Evolutionary conservation across 2,797 vertebrate genomes (phyloP), one percentile per base, ranked within the genome.

Genomic region (Neosilurus mollespiculum): DNA sequence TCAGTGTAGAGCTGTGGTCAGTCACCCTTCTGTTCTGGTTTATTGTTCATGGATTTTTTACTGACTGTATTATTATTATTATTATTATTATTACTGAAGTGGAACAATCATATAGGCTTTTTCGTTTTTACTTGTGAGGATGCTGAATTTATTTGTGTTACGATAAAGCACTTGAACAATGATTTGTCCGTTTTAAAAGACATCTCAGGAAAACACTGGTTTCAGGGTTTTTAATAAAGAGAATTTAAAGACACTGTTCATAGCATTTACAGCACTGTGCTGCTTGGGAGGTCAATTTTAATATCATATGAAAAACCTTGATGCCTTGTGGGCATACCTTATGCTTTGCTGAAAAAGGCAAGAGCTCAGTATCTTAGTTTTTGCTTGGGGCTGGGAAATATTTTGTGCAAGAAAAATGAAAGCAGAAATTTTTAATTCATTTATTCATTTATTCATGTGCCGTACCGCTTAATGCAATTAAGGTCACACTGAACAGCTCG

Each of bases 241-340:
- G 26, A 75, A 56, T 34, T 49, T 78, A 79, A 66, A 54, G n/a
- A 66, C 49, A 18, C 0, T 5, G 12, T 79, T 66, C 11, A 3
- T 80, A 80, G 77, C 24, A 51, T 58, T 78, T 24, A 62, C 20
- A 62, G 34, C 58, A 26, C 53, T 20, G 53, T 56, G 15, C 72
- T 58, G 18, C 54, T 76, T 76, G 54, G 18, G 43, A 78, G 59
- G 16, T 30, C n/a, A 78, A 53, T 53, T 65, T 9, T 53, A 77
- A 22, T 51, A 65, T 53, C 15, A 18, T 30, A 37, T 7, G 18
- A 69, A 80, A 56, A 69, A 56, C 10, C 26, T 16, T 65, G 30
- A 56, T 80, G 64, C 51, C 30, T 18, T 8, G 26, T 64, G 15
- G n/a, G 20, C 37, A 43, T 43, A 43, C 37, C 37, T 66, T 34